These are phyloP conservation scores for Cygnus buccinator DNA, from an alignment of 2,113 vertebrate genomes.

Conservation along the genomic window DNA sequence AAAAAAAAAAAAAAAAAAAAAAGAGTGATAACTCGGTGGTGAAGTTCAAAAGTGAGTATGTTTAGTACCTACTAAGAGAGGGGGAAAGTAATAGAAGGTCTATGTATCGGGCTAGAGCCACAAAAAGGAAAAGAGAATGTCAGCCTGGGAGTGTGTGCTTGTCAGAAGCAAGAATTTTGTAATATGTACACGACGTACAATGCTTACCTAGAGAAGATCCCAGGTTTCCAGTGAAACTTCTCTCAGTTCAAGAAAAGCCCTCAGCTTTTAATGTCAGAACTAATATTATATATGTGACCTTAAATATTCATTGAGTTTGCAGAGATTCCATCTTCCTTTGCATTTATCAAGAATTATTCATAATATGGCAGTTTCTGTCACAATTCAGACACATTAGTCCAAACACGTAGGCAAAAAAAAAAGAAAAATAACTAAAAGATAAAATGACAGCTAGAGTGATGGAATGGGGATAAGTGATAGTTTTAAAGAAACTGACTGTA, in stretches of 20 bases:
- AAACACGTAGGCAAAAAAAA: not conserved
- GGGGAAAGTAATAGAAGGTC: not conserved
- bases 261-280: not conserved
- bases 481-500: constrained; percentile 21
- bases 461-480: constrained; percentile 39
- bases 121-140: not conserved
- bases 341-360: constrained; percentile 37
- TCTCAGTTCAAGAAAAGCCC: not conserved
- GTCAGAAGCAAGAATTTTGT: not conserved
- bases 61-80: not conserved
- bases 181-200: not conserved
- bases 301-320: constrained; percentile 39
- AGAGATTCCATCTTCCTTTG: not conserved
- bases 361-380: constrained; percentile 4
- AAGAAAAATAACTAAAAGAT: not conserved
- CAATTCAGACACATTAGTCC: constrained; percentile 15
- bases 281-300: not conserved
- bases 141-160: not conserved
- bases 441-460: constrained; percentile 32
- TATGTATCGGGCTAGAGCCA: not conserved
- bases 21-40: not conserved
- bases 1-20: not conserved
- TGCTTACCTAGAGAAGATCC: not conserved
- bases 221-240: not conserved
- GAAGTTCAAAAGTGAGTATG: not conserved